phyloP scores from a whole-genome alignment of 2,888 invertebrate species.

The Cistogaster globosa region DNA sequence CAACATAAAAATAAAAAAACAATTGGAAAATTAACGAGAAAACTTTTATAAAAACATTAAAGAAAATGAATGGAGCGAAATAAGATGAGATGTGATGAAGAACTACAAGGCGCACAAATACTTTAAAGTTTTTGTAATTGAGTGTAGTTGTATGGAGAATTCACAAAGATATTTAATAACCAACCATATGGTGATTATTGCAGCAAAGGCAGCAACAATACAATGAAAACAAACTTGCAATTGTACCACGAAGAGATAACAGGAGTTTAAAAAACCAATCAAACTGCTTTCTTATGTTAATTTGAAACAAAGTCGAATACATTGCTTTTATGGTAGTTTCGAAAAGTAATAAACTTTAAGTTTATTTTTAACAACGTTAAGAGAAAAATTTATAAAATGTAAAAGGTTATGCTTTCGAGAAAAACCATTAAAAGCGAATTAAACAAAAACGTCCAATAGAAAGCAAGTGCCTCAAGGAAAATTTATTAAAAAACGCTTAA shows the following conservation, averaged over 20 bases:
- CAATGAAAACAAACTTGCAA: constrained; percentile 13
- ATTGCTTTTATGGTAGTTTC: no score
- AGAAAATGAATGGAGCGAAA: background rate
- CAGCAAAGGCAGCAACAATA: constrained; percentile 5
- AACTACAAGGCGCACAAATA: constrained; percentile 8
- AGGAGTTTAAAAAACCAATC: background rate
- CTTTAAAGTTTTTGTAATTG: background rate
- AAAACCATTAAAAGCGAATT: no score
- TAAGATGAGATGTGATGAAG: background rate
- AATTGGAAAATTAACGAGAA: constrained; percentile 49
- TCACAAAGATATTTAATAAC: constrained; percentile 36
- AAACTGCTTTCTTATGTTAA: background rate
- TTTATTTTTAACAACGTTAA: no score
- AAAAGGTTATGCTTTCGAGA: background rate
- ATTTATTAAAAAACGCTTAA: no score
- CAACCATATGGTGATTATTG: constrained; percentile 51
- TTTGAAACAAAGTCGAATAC: no score
- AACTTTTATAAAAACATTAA: constrained; percentile 25
- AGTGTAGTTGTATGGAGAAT: constrained; percentile 49
- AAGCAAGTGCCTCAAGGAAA: no score
- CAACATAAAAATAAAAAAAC: constrained; percentile 19
- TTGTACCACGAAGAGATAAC: background rate
- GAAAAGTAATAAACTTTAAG: no score
- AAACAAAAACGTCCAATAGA: no score
- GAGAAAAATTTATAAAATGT: background rate